Conservation (phyloP, 2,113 vertebrate species). For the Syngnathus typhle region DNA sequence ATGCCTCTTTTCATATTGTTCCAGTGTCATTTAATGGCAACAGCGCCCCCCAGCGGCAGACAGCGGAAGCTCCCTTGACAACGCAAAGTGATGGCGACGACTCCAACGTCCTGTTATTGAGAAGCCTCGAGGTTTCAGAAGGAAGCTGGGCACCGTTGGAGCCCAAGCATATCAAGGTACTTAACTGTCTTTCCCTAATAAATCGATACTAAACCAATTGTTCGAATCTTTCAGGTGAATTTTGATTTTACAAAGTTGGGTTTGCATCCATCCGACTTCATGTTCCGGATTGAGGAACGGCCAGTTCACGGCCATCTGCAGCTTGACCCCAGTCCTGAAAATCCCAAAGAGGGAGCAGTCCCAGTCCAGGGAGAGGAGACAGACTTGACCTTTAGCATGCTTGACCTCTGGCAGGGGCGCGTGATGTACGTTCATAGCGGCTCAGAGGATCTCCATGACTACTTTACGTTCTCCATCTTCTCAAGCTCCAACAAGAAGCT, state of each 20-base stretch:
- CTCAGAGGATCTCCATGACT: conserved; percentile 74
- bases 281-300: conserved; percentile 73
- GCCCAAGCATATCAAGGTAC: conserved; percentile 75
- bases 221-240: conserved; percentile 53
- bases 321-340: conserved; percentile 53
- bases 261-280: conserved; percentile 74
- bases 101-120: conserved; percentile 67
- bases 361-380: conserved; percentile 11
- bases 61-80: conserved; percentile 55
- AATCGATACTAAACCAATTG: not conserved
- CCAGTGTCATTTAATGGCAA: conserved; percentile 84
- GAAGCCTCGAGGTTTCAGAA: conserved; percentile 75
- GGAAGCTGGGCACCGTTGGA: conserved; percentile 73
- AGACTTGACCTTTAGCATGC: conserved; percentile 72
- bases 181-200: not conserved
- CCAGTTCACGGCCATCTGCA: conserved; percentile 74
- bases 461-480: conserved; percentile 79
- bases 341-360: not conserved
- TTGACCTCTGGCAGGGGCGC: conserved; percentile 75
- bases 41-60: conserved; percentile 75
- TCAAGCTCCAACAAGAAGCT: conserved; percentile 65
- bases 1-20: conserved; percentile 12
- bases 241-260: conserved; percentile 73
- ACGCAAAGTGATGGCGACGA: conserved; percentile 25
- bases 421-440: conserved; percentile 80